A percentile compares a stretch with the other conserved stretches of the same genome.
Conservation (phyloP, 2,888 invertebrate genomes). For the Drosophila tanythrix region DNA sequence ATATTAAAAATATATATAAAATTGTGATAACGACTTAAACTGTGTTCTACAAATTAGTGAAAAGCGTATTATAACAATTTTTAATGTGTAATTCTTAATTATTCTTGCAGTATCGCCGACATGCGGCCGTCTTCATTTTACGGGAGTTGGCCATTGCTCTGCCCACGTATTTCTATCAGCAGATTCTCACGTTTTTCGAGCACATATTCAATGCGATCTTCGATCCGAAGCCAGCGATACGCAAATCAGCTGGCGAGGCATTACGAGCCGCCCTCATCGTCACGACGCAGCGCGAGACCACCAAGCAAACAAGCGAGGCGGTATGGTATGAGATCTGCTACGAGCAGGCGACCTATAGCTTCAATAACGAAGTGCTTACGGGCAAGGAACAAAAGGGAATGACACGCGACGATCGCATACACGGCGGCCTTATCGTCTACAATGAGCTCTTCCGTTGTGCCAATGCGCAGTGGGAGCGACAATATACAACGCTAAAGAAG, state of each 20-base stretch:
- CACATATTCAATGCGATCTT: conserved; percentile 95
- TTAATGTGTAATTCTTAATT: neutral
- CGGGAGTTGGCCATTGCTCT: conserved; percentile 97
- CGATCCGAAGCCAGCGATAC: conserved; percentile 95
- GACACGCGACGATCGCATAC: conserved; percentile 94
- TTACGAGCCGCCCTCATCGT: conserved; percentile 97
- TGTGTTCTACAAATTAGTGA: neutral
- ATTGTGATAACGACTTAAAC: too few species aligned
- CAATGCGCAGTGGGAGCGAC: conserved; percentile 94
- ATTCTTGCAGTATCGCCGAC: conserved; percentile 89
- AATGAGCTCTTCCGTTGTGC: conserved; percentile 97
- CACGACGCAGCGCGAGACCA: conserved; percentile 97
- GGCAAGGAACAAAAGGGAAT: conserved; percentile 90
- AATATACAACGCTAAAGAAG: conserved; percentile 90
- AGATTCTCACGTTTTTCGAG: conserved; percentile 96
- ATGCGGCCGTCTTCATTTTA: conserved; percentile 95
- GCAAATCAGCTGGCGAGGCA: conserved; percentile 97
- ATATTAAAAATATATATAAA: too few species aligned
- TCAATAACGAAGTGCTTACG: conserved; percentile 87
- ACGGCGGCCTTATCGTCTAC: conserved; percentile 95
- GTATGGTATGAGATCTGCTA: conserved; percentile 97
- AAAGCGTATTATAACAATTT: neutral
- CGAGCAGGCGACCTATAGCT: conserved; percentile 93
- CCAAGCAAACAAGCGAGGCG: conserved; percentile 94
- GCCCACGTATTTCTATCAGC: conserved; percentile 98